Base-by-base conservation (phyloP, 2,113 vertebrate genomes). In the Lasiurus borealis region DNA sequence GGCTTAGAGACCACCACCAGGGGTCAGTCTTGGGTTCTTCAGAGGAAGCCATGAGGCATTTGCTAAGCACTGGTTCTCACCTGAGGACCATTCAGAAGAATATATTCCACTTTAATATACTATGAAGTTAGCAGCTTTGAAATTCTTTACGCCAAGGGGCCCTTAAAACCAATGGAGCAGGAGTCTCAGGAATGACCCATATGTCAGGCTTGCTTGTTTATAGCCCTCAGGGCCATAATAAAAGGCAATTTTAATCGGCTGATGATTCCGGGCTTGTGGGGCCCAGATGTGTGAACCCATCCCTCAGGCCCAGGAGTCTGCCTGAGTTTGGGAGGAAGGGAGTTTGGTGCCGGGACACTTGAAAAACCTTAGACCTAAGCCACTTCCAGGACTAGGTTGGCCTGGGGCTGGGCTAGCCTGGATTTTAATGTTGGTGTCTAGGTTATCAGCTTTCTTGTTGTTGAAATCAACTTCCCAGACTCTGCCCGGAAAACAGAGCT, bases 101-200 rank as follows among this genome's bases (percentile, higher is more conserved):
- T 97, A 95, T 91, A 96, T 95, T 97, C 97, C 69, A 89, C 96
- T 96, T 97, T 95, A 97, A 97, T 97, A 95, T 95, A 97, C 92
- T 84, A 80, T 62, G 90, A 95, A 88, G 90, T 95, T 96, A 95
- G 97, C 80, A 92, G 90, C 93, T 96, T 95, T 76, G 97, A 95
- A 97, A 95, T 96, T 95, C 94, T 96, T 97, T 82, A 95, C 3
- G 4, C 75, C 93, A 95, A 94, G 95, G 97, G 96, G 40, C 57
- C 88, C 80, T 91, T 97, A 97, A 97, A 96, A 77, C 36, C 95
- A 97, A 92, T 72, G 90, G 95, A 96, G 95, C 88, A 69, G 40
- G 73, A 88, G 19, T 93, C 90, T 96, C 46, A 95, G 93, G 90
- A 96, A 97, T 94, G 97, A 96, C 97, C 95, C 31, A 6, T 59